These are phyloP conservation scores for Seira sanloemensis DNA, from an alignment of 2,888 invertebrate genomes.

Conservation along the genomic window DNA sequence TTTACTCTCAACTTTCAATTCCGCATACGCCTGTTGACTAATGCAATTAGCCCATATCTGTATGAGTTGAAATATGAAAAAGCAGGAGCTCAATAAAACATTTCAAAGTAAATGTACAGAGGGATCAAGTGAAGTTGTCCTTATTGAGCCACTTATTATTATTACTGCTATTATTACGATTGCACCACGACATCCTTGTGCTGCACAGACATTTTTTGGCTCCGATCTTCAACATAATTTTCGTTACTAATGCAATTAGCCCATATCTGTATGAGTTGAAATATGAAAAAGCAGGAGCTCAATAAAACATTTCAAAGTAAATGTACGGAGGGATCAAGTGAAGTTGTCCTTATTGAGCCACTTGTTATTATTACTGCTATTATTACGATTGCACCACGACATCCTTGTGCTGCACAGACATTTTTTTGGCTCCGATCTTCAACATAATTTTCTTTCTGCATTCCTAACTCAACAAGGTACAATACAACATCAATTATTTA, in stretches of 20 bases:
- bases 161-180: conserved; percentile 11
- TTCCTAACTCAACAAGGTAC: not conserved
- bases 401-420: too few relatives aligned
- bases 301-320: not conserved
- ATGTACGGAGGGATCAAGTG: too few relatives aligned
- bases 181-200: too few relatives aligned
- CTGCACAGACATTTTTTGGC: too few relatives aligned
- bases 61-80: conserved; percentile 6
- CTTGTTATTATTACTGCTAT: conserved; percentile 27
- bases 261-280: too few relatives aligned
- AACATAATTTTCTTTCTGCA: not conserved
- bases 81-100: not conserved
- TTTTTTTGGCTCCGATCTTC: too few relatives aligned
- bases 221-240: too few relatives aligned
- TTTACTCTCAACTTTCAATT: not conserved
- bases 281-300: not conserved
- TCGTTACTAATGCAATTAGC: conserved; percentile 47
- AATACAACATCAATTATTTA: conserved; percentile 51
- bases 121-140: conserved; percentile 31
- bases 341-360: conserved; percentile 35
- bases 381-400: not conserved
- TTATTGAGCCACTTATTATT: conserved; percentile 35
- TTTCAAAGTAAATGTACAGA: not conserved
- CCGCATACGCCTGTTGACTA: conserved; percentile 28
- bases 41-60: conserved; percentile 38